phyloP scores from a whole-genome alignment of 2,888 invertebrate genomes.

The Lissocephala sabroskyi region DNA sequence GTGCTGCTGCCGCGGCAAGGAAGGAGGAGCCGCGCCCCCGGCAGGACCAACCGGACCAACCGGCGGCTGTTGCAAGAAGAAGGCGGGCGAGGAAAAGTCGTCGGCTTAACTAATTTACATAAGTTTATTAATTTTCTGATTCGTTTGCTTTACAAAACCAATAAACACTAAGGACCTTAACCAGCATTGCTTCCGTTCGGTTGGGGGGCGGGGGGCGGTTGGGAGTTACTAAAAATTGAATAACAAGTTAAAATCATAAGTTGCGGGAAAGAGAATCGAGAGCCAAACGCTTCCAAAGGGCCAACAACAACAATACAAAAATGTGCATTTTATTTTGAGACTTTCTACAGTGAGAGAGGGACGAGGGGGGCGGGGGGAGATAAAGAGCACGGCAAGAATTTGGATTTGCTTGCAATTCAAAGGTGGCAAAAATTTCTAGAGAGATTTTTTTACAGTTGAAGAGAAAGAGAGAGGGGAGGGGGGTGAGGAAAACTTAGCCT shows the following conservation, averaged over 20 bases:
- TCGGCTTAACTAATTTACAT: too few species aligned
- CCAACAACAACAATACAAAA: conserved; percentile 34
- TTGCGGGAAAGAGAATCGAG: conserved; percentile 16
- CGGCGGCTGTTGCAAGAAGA: conserved; percentile 27
- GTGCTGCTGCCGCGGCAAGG: conserved; percentile 25
- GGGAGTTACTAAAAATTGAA: conserved; percentile 32
- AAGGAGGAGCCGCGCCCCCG: too few species aligned
- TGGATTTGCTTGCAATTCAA: not conserved
- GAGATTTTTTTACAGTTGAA: too few species aligned
- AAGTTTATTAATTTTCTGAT: conserved; percentile 29
- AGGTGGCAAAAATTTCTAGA: too few species aligned
- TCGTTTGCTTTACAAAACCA: too few species aligned
- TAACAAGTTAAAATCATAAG: conserved; percentile 15
- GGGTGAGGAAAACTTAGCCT: too few species aligned
- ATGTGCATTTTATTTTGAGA: conserved; percentile 38
- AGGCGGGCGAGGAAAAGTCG: too few species aligned
- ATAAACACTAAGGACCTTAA: conserved; percentile 42
- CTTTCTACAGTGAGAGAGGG: too few species aligned
- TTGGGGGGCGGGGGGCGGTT: conserved; percentile 56
- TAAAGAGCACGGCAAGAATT: conserved; percentile 18
- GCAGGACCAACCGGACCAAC: not conserved
- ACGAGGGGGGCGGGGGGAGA: too few species aligned
- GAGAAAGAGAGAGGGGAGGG: too few species aligned
- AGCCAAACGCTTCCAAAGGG: too few species aligned
- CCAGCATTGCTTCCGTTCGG: conserved; percentile 39